Conservation (phyloP, 1,140 invertebrate genomes). For the Neomicropteryx cornuta region DNA sequence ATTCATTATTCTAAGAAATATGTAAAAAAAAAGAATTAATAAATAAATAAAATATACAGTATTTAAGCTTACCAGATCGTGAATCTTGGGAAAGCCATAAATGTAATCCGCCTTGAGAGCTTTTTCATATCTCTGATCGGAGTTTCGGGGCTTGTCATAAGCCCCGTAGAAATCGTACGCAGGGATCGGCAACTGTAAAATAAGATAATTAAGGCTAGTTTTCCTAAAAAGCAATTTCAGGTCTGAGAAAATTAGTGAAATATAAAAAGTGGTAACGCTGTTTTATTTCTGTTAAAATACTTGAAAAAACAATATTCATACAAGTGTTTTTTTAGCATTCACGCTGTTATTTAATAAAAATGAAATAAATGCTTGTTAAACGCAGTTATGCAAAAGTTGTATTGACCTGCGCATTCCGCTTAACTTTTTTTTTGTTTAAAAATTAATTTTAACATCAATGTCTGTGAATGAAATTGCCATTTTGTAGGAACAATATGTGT, state of each 20-base stretch:
- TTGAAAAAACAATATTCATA: slow-evolving; percentile 1
- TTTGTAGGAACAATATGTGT: too few relatives aligned
- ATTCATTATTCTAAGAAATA: too few relatives aligned
- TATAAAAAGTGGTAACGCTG: too few relatives aligned
- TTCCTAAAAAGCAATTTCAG: too few relatives aligned
- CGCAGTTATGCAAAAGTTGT: too few relatives aligned
- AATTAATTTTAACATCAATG: too few relatives aligned
- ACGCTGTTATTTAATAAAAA: too few relatives aligned
- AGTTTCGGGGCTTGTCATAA: slow-evolving; percentile 54
- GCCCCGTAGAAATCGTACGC: slow-evolving; percentile 77
- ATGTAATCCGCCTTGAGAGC: slow-evolving; percentile 62
- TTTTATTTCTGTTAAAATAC: slow-evolving; percentile 3
- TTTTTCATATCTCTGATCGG: slow-evolving; percentile 53
- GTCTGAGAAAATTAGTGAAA: too few relatives aligned
- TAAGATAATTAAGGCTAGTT: slow-evolving; percentile 1
- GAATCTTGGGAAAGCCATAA: slow-evolving; percentile 71
- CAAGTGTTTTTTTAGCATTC: neutral
- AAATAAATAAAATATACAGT: slow-evolving; percentile 8
- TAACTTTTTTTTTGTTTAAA: too few relatives aligned
- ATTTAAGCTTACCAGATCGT: slow-evolving; percentile 51
- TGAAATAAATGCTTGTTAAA: too few relatives aligned
- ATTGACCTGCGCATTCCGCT: too few relatives aligned
- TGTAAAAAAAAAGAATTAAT: slow-evolving; percentile 6
- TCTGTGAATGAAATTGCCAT: too few relatives aligned
- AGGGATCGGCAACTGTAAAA: slow-evolving; percentile 36